Evolutionary conservation across 2,797 vertebrate species (phyloP).

Genomic region (Arnoldichthys spilopterus): DNA sequence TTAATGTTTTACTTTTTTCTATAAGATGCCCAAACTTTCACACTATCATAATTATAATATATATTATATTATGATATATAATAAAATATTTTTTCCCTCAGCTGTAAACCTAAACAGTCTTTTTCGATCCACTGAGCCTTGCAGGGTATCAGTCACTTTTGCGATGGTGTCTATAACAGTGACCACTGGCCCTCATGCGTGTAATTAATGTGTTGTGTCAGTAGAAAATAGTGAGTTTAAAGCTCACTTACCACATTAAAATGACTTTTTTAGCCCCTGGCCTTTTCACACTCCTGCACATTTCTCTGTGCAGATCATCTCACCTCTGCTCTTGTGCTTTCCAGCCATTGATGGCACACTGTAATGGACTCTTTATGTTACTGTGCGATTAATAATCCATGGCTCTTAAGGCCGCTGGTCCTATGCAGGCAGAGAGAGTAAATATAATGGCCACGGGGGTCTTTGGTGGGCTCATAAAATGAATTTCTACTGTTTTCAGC

Average conservation of each 20-base stretch:
- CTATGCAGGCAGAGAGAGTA: background rate
- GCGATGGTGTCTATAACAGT: background rate
- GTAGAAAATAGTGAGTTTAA: slow-evolving; percentile 5
- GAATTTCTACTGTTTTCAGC: background rate
- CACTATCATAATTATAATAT: too few species aligned
- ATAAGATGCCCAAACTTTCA: too few species aligned
- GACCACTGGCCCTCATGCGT: slow-evolving; percentile 12
- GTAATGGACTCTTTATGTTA: slow-evolving; percentile 31
- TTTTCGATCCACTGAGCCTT: background rate
- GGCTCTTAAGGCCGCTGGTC: background rate
- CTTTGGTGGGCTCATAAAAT: background rate
- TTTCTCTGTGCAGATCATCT: background rate
- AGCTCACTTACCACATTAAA: background rate
- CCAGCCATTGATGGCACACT: background rate
- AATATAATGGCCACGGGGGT: background rate
- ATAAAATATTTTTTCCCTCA: too few species aligned
- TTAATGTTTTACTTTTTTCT: too few species aligned
- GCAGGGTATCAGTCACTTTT: slow-evolving; percentile 11
- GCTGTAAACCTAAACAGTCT: too few species aligned
- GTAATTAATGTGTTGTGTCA: background rate
- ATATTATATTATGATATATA: too few species aligned
- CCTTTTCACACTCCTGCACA: background rate
- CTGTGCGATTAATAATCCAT: slow-evolving; percentile 31
- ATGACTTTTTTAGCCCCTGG: background rate
- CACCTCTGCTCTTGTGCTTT: background rate